These are phyloP conservation scores for Drosophila repleta DNA, from an alignment of 1,140 invertebrate genomes.

Conservation along the genomic window DNA sequence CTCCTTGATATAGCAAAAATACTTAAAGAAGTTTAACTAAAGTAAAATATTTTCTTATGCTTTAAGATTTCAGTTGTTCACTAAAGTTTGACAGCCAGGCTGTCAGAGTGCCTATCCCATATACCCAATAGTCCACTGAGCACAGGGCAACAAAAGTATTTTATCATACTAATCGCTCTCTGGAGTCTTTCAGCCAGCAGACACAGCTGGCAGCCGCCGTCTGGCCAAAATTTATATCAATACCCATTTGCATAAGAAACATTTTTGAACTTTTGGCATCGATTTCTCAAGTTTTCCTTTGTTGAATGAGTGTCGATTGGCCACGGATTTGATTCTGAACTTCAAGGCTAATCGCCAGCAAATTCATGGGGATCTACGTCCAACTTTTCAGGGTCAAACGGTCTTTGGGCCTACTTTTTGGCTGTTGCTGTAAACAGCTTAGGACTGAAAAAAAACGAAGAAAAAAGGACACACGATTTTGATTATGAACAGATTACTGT, in stretches of 20 bases:
- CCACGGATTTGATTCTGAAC: slow-evolving; percentile 58
- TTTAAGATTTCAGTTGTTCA: background rate
- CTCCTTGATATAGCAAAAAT: no score
- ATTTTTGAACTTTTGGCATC: slow-evolving; percentile 72
- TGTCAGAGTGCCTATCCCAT: background rate
- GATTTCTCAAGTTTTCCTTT: slow-evolving; percentile 52
- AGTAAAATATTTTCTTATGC: no score
- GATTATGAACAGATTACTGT: slow-evolving; percentile 57
- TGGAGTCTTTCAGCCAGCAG: slow-evolving; percentile 47
- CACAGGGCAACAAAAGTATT: slow-evolving; percentile 52
- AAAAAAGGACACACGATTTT: slow-evolving; percentile 56
- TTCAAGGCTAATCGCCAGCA: slow-evolving; percentile 70
- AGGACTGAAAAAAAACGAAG: slow-evolving; percentile 26
- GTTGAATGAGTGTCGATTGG: slow-evolving; percentile 67
- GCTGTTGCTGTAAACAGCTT: slow-evolving; percentile 53
- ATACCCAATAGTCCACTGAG: background rate
- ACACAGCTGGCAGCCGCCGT: slow-evolving; percentile 49
- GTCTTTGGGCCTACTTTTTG: slow-evolving; percentile 25
- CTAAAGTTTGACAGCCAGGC: background rate
- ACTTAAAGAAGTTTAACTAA: no score
- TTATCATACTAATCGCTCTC: slow-evolving; percentile 82
- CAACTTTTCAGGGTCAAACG: slow-evolving; percentile 65
- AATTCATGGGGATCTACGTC: slow-evolving; percentile 49
- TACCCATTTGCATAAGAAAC: slow-evolving; percentile 69
- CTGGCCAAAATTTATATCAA: slow-evolving; percentile 39